These are phyloP conservation scores for Epinephelus awoara DNA, from an alignment of 2,797 vertebrate genomes.

Conservation along the genomic window DNA sequence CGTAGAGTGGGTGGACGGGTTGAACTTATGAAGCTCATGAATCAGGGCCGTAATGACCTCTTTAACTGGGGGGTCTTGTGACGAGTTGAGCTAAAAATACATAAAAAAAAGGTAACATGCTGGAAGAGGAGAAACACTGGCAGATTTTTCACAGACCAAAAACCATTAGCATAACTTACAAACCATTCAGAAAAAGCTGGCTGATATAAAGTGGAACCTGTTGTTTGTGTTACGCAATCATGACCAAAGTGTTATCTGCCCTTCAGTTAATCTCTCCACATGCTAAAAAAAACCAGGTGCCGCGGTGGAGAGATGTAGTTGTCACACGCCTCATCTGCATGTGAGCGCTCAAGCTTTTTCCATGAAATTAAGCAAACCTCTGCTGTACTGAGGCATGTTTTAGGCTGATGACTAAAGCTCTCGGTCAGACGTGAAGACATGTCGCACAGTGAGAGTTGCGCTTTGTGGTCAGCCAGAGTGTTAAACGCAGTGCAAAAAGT, in stretches of 20 bases:
- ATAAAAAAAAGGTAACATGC: neutral
- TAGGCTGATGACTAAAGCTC: slow-evolving; percentile 19
- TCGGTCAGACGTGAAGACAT: slow-evolving; percentile 23
- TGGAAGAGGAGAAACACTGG: neutral
- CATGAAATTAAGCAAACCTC: neutral
- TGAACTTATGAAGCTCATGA: too few relatives aligned
- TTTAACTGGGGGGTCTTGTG: neutral
- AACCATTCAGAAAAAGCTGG: neutral
- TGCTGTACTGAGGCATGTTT: neutral
- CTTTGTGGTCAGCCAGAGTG: slow-evolving; percentile 74
- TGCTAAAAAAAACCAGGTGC: neutral
- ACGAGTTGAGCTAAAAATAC: neutral
- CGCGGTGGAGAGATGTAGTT: slow-evolving; percentile 9
- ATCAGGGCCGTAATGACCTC: too few relatives aligned
- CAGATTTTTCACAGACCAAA: neutral
- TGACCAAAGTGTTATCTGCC: neutral
- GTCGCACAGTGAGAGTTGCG: slow-evolving; percentile 37
- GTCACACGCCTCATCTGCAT: neutral
- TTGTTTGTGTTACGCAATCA: neutral
- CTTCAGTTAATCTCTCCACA: neutral
- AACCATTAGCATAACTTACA: neutral
- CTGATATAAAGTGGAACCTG: neutral
- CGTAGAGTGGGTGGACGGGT: too few relatives aligned
- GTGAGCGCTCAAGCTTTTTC: slow-evolving; percentile 26
- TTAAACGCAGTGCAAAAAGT: slow-evolving; percentile 69